Percentiles rank a stretch among this genome's conserved stretches.
phyloP scores from a whole-genome alignment of 2,888 invertebrate genomes.

The Cephus spinipes region DNA sequence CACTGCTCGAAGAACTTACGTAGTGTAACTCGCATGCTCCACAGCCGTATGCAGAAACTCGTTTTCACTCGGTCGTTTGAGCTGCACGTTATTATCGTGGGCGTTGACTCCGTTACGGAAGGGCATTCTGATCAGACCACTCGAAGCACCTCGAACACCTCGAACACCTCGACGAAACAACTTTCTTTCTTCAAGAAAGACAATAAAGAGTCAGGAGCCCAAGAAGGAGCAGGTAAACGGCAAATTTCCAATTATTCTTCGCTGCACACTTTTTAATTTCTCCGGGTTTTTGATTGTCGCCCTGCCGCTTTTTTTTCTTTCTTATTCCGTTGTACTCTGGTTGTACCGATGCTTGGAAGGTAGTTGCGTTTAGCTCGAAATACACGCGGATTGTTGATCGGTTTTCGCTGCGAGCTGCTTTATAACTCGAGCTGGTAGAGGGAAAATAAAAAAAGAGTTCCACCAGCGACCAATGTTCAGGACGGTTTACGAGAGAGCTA shows the following conservation, averaged over 20 bases:
- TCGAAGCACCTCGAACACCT: not conserved
- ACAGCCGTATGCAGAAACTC: constrained; percentile 50
- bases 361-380: no score
- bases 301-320: not conserved
- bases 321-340: no score
- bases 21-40: constrained; percentile 42
- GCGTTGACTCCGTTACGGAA: constrained; percentile 47
- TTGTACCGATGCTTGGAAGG: no score
- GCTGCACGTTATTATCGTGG: constrained; percentile 29
- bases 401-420: constrained; percentile 26
- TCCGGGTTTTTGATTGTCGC: no score
- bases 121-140: constrained; percentile 41
- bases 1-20: constrained; percentile 35
- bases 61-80: constrained; percentile 52
- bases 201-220: no score
- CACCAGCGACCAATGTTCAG: constrained; percentile 35
- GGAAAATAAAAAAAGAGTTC: constrained; percentile 25
- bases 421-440: constrained; percentile 30
- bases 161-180: no score
- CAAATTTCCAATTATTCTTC: no score
- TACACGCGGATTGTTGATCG: constrained; percentile 13
- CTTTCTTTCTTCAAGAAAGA: no score
- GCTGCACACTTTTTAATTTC: no score
- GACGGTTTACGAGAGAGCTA: constrained; percentile 24
- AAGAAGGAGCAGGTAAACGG: no score